A percentile compares a stretch with the other conserved stretches of the same genome.
These are phyloP conservation scores for Drosophila emarginata DNA, from an alignment of 2,888 invertebrate species.

Conservation along the genomic window DNA sequence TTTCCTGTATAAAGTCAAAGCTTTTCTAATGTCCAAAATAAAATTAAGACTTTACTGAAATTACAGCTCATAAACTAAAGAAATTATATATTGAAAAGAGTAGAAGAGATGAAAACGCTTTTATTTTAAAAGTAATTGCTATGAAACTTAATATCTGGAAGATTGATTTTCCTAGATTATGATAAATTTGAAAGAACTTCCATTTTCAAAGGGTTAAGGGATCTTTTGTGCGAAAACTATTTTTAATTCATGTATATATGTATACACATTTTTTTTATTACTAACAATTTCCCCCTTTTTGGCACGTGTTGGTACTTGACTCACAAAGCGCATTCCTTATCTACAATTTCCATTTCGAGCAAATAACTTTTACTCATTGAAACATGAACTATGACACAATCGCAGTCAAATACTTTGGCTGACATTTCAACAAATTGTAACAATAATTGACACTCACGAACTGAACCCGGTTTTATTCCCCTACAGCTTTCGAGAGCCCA, in stretches of 20 bases:
- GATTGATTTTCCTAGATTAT: no score
- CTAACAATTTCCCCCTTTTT: neutral
- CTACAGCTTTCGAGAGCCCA: neutral
- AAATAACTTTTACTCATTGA: conserved; percentile 3
- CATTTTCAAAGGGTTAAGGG: no score
- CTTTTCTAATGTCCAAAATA: no score
- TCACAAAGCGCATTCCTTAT: neutral
- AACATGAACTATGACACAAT: conserved; percentile 11
- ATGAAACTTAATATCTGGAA: no score
- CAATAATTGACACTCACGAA: conserved; percentile 62
- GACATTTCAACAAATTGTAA: conserved; percentile 68
- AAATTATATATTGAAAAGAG: no score
- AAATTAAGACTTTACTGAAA: no score
- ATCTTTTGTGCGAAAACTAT: no score
- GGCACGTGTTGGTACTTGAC: neutral
- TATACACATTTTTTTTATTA: neutral
- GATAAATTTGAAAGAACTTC: no score
- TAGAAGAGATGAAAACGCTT: no score
- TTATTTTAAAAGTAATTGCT: no score
- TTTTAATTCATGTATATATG: neutral
- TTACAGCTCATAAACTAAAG: no score
- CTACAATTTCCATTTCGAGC: neutral
- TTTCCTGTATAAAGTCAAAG: no score
- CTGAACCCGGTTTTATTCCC: conserved; percentile 30
- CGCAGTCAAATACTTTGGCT: conserved; percentile 13